These are phyloP conservation scores for Siderastrea siderea DNA, from an alignment of 92 coral and sea anemone genomes.

Conservation along the genomic window DNA sequence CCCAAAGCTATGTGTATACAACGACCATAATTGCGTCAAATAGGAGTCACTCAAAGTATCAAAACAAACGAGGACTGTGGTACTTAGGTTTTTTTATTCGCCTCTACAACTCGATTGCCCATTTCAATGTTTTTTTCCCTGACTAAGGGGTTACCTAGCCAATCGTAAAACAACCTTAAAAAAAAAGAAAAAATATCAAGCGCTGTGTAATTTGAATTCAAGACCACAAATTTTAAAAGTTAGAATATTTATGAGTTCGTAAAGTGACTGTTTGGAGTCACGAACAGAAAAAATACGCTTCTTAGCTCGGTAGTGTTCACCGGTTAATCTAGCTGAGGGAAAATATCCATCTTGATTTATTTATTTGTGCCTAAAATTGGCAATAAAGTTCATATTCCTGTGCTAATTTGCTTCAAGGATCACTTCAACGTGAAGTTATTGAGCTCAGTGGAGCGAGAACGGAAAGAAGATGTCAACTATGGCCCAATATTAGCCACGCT, in stretches of 20 bases:
- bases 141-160: not conserved
- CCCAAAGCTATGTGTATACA: constrained; percentile 41
- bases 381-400: constrained; percentile 66
- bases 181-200: not conserved
- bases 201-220: constrained; percentile 5
- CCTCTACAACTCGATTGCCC: constrained; percentile 18
- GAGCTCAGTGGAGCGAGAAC: constrained; percentile 59
- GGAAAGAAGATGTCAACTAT: constrained; percentile 74
- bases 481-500: constrained; percentile 77
- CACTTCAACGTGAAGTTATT: constrained; percentile 55
- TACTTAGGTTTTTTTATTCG: constrained; percentile 38
- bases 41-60: constrained; percentile 54
- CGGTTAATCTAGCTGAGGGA: constrained; percentile 1
- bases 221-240: constrained; percentile 31
- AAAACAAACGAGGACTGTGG: constrained; percentile 36
- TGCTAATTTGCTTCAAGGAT: constrained; percentile 56
- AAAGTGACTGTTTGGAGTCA: constrained; percentile 33
- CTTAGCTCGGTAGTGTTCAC: not conserved
- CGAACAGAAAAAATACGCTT: constrained; percentile 40
- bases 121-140: not conserved
- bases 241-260: constrained; percentile 40
- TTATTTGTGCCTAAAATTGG: constrained; percentile 51
- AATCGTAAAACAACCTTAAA: not conserved
- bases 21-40: constrained; percentile 36
- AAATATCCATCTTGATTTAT: constrained; percentile 48